Percentiles rank a stretch among this genome's conserved stretches.
Conservation (phyloP, 2,113 vertebrate genomes). For the Perognathus longimembris region DNA sequence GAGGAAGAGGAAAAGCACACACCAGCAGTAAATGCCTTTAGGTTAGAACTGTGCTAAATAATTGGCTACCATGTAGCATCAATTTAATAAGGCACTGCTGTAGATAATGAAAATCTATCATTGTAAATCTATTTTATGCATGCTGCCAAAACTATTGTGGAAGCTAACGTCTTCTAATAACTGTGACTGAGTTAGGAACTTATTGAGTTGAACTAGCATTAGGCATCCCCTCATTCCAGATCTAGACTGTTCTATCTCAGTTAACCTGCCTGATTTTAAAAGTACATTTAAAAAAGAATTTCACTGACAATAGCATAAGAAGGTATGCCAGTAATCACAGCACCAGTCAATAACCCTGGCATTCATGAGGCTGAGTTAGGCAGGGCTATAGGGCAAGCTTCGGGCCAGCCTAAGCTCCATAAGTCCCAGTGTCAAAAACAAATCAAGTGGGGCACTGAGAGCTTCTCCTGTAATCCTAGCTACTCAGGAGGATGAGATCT, state of each 20-base stretch:
- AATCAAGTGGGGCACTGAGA: too few species aligned
- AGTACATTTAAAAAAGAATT: neutral
- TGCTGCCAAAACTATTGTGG: neutral
- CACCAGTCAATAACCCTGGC: neutral
- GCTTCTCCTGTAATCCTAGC: too few species aligned
- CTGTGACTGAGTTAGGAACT: neutral
- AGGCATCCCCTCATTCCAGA: neutral
- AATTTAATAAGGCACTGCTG: neutral
- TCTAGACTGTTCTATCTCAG: neutral
- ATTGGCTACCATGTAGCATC: neutral
- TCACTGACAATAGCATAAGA: neutral
- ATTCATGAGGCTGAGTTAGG: neutral
- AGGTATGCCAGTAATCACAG: too few species aligned
- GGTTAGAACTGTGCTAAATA: neutral
- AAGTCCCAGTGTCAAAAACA: neutral
- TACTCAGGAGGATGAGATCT: too few species aligned
- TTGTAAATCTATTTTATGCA: neutral
- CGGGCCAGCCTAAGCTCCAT: neutral
- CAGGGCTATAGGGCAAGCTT: neutral
- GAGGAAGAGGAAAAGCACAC: neutral
- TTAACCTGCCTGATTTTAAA: slow-evolving; percentile 35
- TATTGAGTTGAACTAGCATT: neutral
- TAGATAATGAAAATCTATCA: neutral
- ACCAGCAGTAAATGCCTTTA: neutral
- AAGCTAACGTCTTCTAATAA: neutral